Evolutionary conservation across 2,797 vertebrate species (phyloP).

Genomic region (Sebastes hubbsi): DNA sequence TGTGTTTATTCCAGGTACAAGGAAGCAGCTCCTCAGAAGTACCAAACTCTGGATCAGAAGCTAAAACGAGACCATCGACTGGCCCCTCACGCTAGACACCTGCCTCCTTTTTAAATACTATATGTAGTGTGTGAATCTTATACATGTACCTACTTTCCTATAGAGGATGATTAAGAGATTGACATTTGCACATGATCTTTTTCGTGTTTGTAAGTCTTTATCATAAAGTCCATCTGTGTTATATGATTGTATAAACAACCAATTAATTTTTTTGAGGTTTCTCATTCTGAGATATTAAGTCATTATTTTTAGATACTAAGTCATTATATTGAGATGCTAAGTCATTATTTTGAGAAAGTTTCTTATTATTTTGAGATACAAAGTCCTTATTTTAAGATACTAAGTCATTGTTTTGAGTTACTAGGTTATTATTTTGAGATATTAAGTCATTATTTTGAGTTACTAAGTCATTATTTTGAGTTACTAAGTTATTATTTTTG

Average conservation of each 20-base stretch:
- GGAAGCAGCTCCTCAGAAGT: conserved; percentile 74
- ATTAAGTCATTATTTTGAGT: too few species aligned
- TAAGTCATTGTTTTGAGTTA: not conserved
- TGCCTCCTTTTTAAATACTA: not conserved
- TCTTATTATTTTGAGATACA: too few species aligned
- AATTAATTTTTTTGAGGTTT: not conserved
- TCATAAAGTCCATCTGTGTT: not conserved
- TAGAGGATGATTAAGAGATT: not conserved
- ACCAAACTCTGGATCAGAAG: conserved; percentile 77
- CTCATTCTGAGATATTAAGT: too few species aligned
- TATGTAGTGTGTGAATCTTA: not conserved
- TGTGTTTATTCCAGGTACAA: conserved; percentile 78
- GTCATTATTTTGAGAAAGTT: too few species aligned
- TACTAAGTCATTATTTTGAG: too few species aligned
- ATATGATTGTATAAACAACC: not conserved
- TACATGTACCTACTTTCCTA: not conserved
- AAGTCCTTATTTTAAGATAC: not conserved
- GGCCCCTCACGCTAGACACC: conserved; percentile 34
- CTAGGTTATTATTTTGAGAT: not conserved
- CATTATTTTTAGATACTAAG: too few species aligned
- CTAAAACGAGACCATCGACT: conserved; percentile 80
- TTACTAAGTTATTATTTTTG: too few species aligned
- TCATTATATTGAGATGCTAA: not conserved
- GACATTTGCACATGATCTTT: not conserved
- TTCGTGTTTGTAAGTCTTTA: not conserved